Percentiles rank a stretch among this genome's conserved stretches.
Conservation (phyloP, 2,888 invertebrate species). For the Cephus rjabovi region DNA sequence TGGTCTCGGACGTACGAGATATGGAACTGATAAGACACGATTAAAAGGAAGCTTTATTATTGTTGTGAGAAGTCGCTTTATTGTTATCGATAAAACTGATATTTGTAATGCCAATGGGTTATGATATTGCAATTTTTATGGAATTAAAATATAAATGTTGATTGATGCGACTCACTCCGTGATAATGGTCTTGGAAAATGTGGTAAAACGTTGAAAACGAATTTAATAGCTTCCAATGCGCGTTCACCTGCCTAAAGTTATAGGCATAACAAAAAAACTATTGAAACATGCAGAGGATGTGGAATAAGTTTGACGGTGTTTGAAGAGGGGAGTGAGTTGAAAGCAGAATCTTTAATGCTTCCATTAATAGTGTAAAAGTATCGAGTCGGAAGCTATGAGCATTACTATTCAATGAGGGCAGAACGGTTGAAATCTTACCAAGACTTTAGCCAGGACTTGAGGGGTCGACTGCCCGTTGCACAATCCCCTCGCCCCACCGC, state of each 20-base stretch:
- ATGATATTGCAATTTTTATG: neutral
- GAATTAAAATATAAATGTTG: neutral
- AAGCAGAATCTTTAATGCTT: neutral
- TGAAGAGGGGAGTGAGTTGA: neutral
- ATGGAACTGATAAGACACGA: neutral
- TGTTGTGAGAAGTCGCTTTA: neutral
- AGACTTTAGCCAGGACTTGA: neutral
- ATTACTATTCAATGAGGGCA: neutral
- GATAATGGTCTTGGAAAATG: neutral
- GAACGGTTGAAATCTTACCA: neutral
- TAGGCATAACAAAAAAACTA: neutral
- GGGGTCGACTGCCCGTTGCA: neutral
- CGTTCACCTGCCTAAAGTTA: neutral
- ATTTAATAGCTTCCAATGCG: neutral
- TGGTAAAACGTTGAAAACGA: neutral
- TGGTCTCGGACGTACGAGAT: neutral
- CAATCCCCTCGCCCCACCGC: neutral
- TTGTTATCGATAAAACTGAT: neutral
- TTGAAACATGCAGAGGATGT: neutral
- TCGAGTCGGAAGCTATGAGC: neutral
- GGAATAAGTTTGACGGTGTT: neutral
- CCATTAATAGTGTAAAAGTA: neutral
- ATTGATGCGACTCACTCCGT: neutral
- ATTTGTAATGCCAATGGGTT: neutral
- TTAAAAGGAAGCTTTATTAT: neutral